Evolutionary conservation across 2,113 vertebrate species (phyloP).

Genomic region (Sinocyclocheilus anshuiensis): DNA sequence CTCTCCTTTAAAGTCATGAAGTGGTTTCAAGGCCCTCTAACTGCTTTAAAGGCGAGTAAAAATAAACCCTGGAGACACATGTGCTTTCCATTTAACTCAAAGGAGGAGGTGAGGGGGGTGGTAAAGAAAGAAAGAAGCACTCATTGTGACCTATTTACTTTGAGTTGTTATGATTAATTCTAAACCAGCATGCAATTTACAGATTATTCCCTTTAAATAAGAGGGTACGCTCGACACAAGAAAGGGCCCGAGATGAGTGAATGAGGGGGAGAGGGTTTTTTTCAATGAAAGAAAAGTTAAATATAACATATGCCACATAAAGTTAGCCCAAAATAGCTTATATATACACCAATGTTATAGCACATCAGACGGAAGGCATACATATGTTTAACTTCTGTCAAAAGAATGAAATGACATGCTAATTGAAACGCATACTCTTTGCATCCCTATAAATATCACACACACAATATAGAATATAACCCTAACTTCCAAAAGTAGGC

Average conservation of each 20-base stretch:
- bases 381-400: slow-evolving; percentile 52
- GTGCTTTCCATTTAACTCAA: slow-evolving; percentile 63
- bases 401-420: slow-evolving; percentile 38
- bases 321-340: slow-evolving; percentile 63
- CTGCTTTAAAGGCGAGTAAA: slow-evolving; percentile 59
- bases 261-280: slow-evolving; percentile 35
- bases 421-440: background rate
- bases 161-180: slow-evolving; percentile 70
- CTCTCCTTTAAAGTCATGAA: slow-evolving; percentile 59
- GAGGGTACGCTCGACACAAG: slow-evolving; percentile 57
- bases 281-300: slow-evolving; percentile 61
- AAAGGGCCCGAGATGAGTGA: slow-evolving; percentile 26
- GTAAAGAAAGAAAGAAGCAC: slow-evolving; percentile 39
- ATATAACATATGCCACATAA: slow-evolving; percentile 70
- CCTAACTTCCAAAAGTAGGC: background rate
- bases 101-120: slow-evolving; percentile 33
- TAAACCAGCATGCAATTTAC: slow-evolving; percentile 68
- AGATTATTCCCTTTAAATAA: slow-evolving; percentile 69
- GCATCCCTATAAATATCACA: slow-evolving; percentile 14
- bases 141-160: slow-evolving; percentile 66
- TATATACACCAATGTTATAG: slow-evolving; percentile 44
- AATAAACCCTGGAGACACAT: slow-evolving; percentile 63
- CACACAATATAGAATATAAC: background rate
- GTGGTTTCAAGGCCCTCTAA: slow-evolving; percentile 57
- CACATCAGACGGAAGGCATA: background rate